These are phyloP conservation scores for Girardinichthys multiradiatus DNA, from an alignment of 2,113 vertebrate species.

Conservation along the genomic window DNA sequence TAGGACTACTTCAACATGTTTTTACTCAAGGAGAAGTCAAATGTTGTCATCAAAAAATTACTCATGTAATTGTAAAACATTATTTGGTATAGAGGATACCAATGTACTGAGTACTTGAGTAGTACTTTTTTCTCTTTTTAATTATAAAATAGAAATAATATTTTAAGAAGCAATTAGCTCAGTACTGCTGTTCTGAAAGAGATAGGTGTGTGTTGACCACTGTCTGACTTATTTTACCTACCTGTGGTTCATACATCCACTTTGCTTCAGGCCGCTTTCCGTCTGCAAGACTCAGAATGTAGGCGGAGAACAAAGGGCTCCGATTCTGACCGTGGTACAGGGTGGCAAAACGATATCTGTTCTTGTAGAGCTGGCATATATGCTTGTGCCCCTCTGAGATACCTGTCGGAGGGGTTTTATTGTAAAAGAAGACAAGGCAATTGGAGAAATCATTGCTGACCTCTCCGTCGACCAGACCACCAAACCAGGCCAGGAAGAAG, in stretches of 20 bases:
- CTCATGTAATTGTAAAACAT: no score
- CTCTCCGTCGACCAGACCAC: conserved; percentile 41
- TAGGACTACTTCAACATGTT: no score
- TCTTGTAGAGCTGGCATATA: conserved; percentile 74
- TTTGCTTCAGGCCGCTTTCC: conserved; percentile 36
- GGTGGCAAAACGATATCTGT: conserved; percentile 71
- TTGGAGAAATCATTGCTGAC: conserved; percentile 50
- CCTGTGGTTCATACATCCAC: conserved; percentile 75
- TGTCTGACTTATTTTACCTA: background rate
- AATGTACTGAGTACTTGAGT: no score
- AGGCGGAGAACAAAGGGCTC: conserved; percentile 67
- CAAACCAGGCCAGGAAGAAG: conserved; percentile 41
- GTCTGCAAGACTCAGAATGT: conserved; percentile 52
- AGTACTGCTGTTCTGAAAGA: no score
- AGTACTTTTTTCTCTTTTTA: no score
- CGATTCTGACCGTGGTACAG: conserved; percentile 58
- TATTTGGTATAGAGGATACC: no score
- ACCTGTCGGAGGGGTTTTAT: conserved; percentile 44
- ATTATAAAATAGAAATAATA: no score
- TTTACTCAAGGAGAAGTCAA: no score
- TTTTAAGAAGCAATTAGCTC: no score
- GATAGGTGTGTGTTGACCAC: no score
- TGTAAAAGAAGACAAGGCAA: conserved; percentile 69
- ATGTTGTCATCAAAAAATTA: no score
- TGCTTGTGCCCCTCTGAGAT: conserved; percentile 34